Percentiles rank a stretch among this genome's conserved stretches.
phyloP scores from a whole-genome alignment of 1,140 invertebrate genomes.

The Cyrtorhinus lividipennis region DNA sequence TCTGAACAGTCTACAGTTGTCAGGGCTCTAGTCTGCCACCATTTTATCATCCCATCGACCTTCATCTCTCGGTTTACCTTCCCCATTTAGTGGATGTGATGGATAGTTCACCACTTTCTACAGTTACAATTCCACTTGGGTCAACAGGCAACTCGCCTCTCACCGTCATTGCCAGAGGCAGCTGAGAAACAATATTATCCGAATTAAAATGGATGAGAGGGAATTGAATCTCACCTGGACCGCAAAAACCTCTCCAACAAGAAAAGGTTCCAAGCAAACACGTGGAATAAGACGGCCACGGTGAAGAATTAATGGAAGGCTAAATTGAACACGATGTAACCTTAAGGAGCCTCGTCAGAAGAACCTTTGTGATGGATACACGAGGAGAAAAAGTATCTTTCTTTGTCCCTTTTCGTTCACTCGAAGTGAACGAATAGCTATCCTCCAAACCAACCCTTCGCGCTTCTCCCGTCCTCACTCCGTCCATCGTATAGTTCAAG shows the following conservation, averaged over 20 bases:
- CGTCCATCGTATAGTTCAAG: neutral
- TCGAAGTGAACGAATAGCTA: neutral
- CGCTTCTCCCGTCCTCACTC: too few species aligned
- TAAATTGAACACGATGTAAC: neutral
- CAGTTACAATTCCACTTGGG: too few species aligned
- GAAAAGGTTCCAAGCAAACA: neutral
- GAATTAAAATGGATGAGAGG: neutral
- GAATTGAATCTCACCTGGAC: neutral
- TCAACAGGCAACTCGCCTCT: too few species aligned
- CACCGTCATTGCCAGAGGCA: too few species aligned
- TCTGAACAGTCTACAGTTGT: too few species aligned
- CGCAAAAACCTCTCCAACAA: neutral
- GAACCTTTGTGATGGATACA: neutral
- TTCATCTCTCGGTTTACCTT: too few species aligned
- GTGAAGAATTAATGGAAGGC: neutral
- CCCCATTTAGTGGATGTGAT: too few species aligned
- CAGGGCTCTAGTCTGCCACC: too few species aligned
- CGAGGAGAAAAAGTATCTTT: neutral
- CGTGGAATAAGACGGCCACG: neutral
- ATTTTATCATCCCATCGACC: too few species aligned
- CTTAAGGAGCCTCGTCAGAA: neutral
- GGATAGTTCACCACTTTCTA: too few species aligned
- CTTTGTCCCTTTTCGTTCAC: neutral
- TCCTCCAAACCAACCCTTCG: neutral
- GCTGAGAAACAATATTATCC: too few species aligned